phyloP scores from a whole-genome alignment of 2,888 invertebrate species.

The Thysanoteuthis rhombus region DNA sequence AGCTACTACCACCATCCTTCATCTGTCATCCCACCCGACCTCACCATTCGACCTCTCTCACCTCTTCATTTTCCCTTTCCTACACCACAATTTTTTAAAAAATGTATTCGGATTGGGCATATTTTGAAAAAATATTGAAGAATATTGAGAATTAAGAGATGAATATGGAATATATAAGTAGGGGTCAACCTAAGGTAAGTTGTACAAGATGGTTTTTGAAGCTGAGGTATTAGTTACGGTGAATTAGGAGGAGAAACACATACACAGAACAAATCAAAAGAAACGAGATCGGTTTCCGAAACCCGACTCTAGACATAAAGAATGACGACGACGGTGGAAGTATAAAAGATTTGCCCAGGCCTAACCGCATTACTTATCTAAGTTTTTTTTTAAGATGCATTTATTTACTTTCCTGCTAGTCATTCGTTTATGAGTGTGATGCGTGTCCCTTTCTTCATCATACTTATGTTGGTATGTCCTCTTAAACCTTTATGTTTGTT shows the following conservation, averaged over 20 bases:
- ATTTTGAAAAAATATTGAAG: not conserved
- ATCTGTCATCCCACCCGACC: not conserved
- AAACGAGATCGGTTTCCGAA: not conserved
- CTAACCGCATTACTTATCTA: not conserved
- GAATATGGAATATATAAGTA: not conserved
- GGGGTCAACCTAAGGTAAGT: no score
- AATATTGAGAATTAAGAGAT: not conserved
- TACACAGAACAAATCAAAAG: not conserved
- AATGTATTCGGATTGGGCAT: not conserved
- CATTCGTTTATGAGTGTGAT: not conserved
- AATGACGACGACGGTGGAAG: not conserved
- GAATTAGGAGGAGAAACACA: not conserved
- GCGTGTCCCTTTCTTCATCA: no score
- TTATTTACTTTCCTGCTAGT: not conserved
- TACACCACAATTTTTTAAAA: not conserved
- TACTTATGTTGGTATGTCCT: no score
- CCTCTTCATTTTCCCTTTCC: not conserved
- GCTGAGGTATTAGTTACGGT: slow-evolving; percentile 12
- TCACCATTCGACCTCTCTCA: not conserved
- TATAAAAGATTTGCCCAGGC: not conserved
- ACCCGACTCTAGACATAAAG: not conserved
- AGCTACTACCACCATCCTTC: not conserved
- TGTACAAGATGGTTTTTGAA: not conserved
- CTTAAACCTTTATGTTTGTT: no score
- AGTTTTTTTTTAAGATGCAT: not conserved